A percentile compares a stretch with the other conserved stretches of the same genome.
Conservation (phyloP, 30 jellyfish, hydroid and myxozoan species). For the Hydractinia echinata region DNA sequence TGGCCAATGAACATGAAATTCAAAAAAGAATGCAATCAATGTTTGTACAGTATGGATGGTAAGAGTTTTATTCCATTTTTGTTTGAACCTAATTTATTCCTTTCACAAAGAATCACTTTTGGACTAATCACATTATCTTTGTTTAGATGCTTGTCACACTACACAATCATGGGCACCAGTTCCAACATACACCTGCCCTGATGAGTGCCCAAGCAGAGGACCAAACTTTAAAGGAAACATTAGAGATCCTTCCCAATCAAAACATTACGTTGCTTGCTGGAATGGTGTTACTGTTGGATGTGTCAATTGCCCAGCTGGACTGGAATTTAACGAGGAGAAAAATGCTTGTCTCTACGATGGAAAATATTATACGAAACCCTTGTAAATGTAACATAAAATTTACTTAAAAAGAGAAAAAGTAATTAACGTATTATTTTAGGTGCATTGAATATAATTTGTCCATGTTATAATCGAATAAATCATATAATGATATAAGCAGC, state of each 20-base stretch:
- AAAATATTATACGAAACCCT: conserved; percentile 4
- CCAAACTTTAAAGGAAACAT: neutral
- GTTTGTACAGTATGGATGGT: conserved; percentile 19
- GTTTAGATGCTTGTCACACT: neutral
- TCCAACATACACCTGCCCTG: neutral
- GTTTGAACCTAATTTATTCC: neutral
- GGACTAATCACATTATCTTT: neutral
- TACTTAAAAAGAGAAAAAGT: too few relatives aligned
- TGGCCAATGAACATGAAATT: conserved; percentile 24
- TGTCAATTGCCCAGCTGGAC: conserved; percentile 32
- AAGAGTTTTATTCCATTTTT: neutral
- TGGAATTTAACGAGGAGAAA: conserved; percentile 24
- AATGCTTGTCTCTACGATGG: conserved; percentile 32
- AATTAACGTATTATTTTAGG: too few relatives aligned
- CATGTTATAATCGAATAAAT: too few relatives aligned
- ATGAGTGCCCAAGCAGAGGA: conserved; percentile 8
- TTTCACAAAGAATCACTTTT: neutral
- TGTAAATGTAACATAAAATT: neutral
- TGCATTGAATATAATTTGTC: too few relatives aligned
- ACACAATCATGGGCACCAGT: neutral
- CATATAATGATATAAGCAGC: too few relatives aligned
- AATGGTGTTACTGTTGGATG: conserved; percentile 34
- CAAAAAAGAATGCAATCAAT: conserved; percentile 22
- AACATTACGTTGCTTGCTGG: conserved; percentile 38
- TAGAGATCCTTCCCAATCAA: neutral